Evolutionary conservation across 2,888 invertebrate genomes (phyloP), one percentile per base, ranked within the genome.

Genomic region (Callinectes sapidus): DNA sequence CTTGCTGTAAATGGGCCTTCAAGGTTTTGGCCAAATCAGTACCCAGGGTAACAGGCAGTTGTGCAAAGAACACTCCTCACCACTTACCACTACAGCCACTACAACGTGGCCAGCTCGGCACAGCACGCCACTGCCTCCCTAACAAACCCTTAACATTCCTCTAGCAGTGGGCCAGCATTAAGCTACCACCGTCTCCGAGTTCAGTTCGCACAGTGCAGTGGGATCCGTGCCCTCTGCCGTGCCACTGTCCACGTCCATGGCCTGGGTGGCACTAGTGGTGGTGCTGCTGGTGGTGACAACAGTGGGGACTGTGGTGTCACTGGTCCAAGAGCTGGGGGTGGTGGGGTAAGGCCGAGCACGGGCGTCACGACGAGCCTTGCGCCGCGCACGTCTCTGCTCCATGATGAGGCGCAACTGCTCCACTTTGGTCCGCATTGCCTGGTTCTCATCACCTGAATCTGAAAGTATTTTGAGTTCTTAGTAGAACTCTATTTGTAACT

Each of bases 331-430:
- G 77, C 89, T 86, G 28, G 91, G 61, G 28, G 91, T 85, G 71
- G 89, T 89, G 61, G 95, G 95, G 95, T 96, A 96, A 5, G 96
- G 96, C 32, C 95, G 94, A 35, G 95, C 95, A 28, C 95, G 94
- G 54, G 95, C 98, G 95, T 98, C 97, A 91, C 98, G 97, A 6
- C 95, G 95, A 54, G 95, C 95, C 91, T 95, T 95, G 23, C 96
- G 95, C 94, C 98, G 96, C 95, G 98, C 96, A 95, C 96, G 96
- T 87, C 97, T 96, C 96, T 98, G 98, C 95, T 98, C 98, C 98
- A 99, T 98, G 93, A 98, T 98, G 95, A 98, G 96, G 95, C 98
- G 97, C 91, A 98, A 96, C 95, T 98, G 98, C 95, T 98, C 98
- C 96, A 98, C 97, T 96, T 98, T 98, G 95, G 97, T 97, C 95